Percentiles rank a stretch among this genome's conserved stretches.
phyloP scores from a whole-genome alignment of 2,797 vertebrate genomes.

The Natrix natrix region DNA sequence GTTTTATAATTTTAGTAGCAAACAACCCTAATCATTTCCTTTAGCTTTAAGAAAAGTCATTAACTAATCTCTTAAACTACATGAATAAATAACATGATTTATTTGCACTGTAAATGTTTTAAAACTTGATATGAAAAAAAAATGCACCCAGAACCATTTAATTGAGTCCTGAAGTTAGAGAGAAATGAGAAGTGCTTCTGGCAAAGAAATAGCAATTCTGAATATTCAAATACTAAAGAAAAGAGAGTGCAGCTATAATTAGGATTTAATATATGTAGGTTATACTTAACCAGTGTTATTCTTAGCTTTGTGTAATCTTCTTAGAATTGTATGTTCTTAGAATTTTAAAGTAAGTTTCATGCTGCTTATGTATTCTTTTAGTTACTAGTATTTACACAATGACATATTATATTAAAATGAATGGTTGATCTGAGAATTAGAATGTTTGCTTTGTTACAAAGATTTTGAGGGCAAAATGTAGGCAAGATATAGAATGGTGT shows the following conservation, averaged over 20 bases:
- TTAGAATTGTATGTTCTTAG: constrained; percentile 17
- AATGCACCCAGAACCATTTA: constrained; percentile 59
- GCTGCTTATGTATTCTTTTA: constrained; percentile 36
- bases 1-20: constrained; percentile 58
- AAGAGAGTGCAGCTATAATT: constrained; percentile 51
- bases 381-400: constrained; percentile 12
- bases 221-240: constrained; percentile 60
- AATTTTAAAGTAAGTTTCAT: constrained; percentile 16
- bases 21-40: constrained; percentile 57
- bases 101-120: constrained; percentile 70
- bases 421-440: neutral
- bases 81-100: constrained; percentile 72
- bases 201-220: constrained; percentile 60
- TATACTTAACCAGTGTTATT: constrained; percentile 42
- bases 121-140: constrained; percentile 56
- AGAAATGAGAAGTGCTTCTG: constrained; percentile 59
- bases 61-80: constrained; percentile 66
- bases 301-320: constrained; percentile 30
- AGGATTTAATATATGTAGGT: constrained; percentile 52
- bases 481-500: neutral
- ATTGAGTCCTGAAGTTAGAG: constrained; percentile 67
- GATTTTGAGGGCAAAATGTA: constrained; percentile 26
- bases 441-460: neutral
- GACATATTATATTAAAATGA: constrained; percentile 23
- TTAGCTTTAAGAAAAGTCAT: constrained; percentile 60